phyloP scores from a whole-genome alignment of 2,113 vertebrate species.

The Toxotes jaculatrix region DNA sequence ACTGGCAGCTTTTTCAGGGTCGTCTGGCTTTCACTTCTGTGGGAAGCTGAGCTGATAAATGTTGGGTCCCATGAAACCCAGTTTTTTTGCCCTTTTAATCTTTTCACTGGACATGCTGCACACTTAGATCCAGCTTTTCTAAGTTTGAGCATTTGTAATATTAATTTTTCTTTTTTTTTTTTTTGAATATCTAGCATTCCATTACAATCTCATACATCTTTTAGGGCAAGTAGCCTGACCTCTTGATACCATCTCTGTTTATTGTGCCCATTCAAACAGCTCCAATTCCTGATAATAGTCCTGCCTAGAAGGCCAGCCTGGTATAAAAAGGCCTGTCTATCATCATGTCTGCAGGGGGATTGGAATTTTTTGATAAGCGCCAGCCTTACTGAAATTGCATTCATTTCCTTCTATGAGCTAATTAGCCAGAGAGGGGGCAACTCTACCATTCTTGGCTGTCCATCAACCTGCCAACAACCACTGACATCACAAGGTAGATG shows the following conservation, averaged over 20 bases:
- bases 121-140: conserved; percentile 51
- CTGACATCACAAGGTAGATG: conserved; percentile 90
- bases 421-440: conserved; percentile 88
- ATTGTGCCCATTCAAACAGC: conserved; percentile 57
- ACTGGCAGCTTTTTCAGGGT: conserved; percentile 72
- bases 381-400: conserved; percentile 83
- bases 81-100: conserved; percentile 65
- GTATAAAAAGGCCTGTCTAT: conserved; percentile 63
- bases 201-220: conserved; percentile 59
- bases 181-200: conserved; percentile 33
- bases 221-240: conserved; percentile 41
- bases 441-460: conserved; percentile 86
- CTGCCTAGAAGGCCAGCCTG: conserved; percentile 67
- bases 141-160: conserved; percentile 46
- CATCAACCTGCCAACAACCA: conserved; percentile 87
- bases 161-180: conserved; percentile 7
- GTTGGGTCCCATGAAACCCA: conserved; percentile 58
- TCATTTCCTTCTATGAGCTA: conserved; percentile 88
- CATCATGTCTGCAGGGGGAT: conserved; percentile 69
- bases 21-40: conserved; percentile 66
- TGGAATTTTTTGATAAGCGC: conserved; percentile 84
- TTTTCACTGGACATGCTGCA: conserved; percentile 57
- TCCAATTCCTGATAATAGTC: conserved; percentile 64
- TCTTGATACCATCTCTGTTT: conserved; percentile 44
- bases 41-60: conserved; percentile 70